Evolutionary conservation across 2,113 vertebrate species (phyloP).

Genomic region (Phalacrocorax aristotelis): DNA sequence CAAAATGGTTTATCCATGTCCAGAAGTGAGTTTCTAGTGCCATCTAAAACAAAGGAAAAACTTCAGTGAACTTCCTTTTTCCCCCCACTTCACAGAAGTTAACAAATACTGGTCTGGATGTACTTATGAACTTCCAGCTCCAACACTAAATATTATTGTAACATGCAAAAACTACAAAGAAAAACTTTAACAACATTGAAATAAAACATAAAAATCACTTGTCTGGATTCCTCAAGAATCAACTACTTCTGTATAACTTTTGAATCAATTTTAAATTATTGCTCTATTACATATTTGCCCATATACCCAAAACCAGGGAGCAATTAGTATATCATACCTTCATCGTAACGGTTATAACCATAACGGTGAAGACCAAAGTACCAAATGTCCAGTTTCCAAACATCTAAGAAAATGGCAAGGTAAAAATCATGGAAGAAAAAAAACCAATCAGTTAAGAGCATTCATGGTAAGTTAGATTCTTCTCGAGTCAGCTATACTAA

Average conservation of each 20-base stretch:
- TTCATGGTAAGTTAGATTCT: neutral
- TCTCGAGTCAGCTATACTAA: neutral
- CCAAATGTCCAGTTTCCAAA: conserved; percentile 99
- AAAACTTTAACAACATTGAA: neutral
- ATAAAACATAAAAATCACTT: neutral
- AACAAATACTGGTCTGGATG: neutral
- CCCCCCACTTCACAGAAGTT: neutral
- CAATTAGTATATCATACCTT: conserved; percentile 79
- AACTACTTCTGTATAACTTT: neutral
- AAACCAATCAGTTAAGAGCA: neutral
- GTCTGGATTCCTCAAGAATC: neutral
- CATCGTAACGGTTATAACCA: conserved; percentile 96
- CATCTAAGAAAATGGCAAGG: conserved; percentile 79
- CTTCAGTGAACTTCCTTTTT: neutral
- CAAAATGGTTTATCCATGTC: conserved; percentile 99
- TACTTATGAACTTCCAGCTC: neutral
- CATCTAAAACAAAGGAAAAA: conserved; percentile 78
- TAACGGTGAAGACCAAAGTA: conserved; percentile 95
- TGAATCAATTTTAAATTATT: neutral
- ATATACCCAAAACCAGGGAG: neutral
- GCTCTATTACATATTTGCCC: neutral
- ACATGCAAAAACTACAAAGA: neutral
- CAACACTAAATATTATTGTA: neutral
- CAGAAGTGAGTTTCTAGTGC: conserved; percentile 98
- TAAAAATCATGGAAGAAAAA: neutral